Evolutionary conservation across 2,113 vertebrate genomes (phyloP).

Genomic region (Oplegnathus fasciatus): DNA sequence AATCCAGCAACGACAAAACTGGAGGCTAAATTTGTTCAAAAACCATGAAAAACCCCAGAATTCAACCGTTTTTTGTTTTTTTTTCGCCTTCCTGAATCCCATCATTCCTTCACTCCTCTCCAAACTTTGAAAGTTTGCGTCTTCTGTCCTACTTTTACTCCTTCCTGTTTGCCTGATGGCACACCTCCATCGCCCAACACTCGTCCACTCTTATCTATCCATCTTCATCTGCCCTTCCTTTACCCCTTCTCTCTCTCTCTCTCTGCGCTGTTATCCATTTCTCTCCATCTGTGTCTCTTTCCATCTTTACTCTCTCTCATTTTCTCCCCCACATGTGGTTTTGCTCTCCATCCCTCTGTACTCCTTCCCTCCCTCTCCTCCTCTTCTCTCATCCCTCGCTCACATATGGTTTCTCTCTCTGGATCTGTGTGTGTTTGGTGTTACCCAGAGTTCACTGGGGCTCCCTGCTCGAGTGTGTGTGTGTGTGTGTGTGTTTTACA

Average conservation of each 20-base stretch:
- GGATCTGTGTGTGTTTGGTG: constrained; percentile 76
- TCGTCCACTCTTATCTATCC: constrained; percentile 47
- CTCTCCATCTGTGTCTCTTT: constrained; percentile 52
- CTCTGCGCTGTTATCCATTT: constrained; percentile 22
- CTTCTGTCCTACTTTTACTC: not conserved
- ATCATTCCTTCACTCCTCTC: not conserved
- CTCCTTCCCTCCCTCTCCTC: constrained; percentile 35
- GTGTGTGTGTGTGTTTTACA: constrained; percentile 19
- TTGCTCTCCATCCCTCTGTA: constrained; percentile 72
- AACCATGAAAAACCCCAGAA: not conserved
- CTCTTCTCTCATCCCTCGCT: constrained; percentile 72
- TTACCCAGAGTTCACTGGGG: constrained; percentile 82
- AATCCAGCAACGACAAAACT: not conserved
- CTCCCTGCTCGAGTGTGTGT: constrained; percentile 57
- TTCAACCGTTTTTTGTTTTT: too few relatives aligned
- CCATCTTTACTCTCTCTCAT: constrained; percentile 53
- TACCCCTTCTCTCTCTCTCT: constrained; percentile 6
- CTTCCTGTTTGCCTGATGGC: constrained; percentile 23
- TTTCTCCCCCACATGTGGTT: constrained; percentile 76
- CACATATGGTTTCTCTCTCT: constrained; percentile 79
- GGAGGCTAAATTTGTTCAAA: not conserved
- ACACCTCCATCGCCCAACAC: constrained; percentile 21
- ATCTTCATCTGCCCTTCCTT: constrained; percentile 57
- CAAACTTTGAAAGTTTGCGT: not conserved
- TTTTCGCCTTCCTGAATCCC: not conserved